Evolutionary conservation across 2,888 invertebrate species (phyloP).

Genomic region (Hoplodrina blanda): DNA sequence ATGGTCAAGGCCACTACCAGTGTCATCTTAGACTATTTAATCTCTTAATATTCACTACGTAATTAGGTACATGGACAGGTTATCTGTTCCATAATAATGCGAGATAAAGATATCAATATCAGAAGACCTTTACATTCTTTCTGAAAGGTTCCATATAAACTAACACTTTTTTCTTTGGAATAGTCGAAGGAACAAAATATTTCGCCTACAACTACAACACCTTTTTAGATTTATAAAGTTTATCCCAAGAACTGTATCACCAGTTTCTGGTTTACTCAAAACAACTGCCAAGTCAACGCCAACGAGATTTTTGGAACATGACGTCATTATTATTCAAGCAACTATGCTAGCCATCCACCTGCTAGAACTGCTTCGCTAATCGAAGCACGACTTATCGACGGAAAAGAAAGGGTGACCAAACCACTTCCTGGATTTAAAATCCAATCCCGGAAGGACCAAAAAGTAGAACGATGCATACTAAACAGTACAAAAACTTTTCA

Average conservation of each 20-base stretch:
- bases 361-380: conserved; percentile 8
- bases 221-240: no score
- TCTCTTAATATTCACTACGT: conserved; percentile 14
- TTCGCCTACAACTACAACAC: no score
- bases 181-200: neutral
- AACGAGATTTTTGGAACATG: conserved; percentile 40
- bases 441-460: conserved; percentile 24
- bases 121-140: neutral
- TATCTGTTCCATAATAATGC: conserved; percentile 11
- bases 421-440: conserved; percentile 21
- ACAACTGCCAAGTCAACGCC: conserved; percentile 27
- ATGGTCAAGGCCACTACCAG: conserved; percentile 53
- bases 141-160: neutral
- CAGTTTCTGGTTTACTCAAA: conserved; percentile 15
- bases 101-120: neutral
- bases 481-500: conserved; percentile 41
- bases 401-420: conserved; percentile 15
- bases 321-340: conserved; percentile 28
- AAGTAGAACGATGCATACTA: conserved; percentile 24
- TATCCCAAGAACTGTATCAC: conserved; percentile 13
- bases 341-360: conserved; percentile 3
- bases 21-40: conserved; percentile 43
- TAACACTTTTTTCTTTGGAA: neutral
- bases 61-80: conserved; percentile 30
- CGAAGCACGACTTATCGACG: conserved; percentile 15